Percentiles rank a stretch among this genome's conserved stretches.
Evolutionary conservation across 35 echinoderm and acorn worm genomes (phyloP).

Genomic region (Ptychodera flava): DNA sequence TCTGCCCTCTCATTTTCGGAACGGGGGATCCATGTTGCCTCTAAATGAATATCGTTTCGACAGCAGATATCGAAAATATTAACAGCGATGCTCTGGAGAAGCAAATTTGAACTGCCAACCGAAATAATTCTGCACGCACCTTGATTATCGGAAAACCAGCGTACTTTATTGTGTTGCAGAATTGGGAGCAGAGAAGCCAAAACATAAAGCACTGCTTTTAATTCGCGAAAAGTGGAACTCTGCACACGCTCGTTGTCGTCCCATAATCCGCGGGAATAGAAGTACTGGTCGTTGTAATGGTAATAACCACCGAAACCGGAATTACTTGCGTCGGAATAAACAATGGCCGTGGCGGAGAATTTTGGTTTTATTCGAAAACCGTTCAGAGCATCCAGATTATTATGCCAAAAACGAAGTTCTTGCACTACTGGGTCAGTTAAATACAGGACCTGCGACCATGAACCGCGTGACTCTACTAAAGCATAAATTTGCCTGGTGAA

Average conservation of each 20-base stretch:
- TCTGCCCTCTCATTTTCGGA: constrained; percentile 30
- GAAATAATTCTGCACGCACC: constrained; percentile 22
- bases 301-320: constrained; percentile 15
- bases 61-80: constrained; percentile 22
- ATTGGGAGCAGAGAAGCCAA: neutral
- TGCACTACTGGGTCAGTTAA: neutral
- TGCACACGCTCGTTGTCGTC: neutral
- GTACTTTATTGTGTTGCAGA: constrained; percentile 18
- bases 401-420: constrained; percentile 2
- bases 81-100: constrained; percentile 14
- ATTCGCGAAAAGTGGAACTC: constrained; percentile 2
- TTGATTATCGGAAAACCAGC: constrained; percentile 30
- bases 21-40: constrained; percentile 28
- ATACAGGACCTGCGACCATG: constrained; percentile 1
- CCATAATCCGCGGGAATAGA: constrained; percentile 22
- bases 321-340: constrained; percentile 36
- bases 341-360: neutral
- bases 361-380: constrained; percentile 32
- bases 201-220: constrained; percentile 12
- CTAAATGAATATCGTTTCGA: constrained; percentile 8
- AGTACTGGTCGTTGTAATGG: neutral
- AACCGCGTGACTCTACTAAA: constrained; percentile 3
- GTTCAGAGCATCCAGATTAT: constrained; percentile 8
- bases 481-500: constrained; percentile 4
- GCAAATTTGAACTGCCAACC: constrained; percentile 15